A percentile compares a stretch with the other conserved stretches of the same genome.
Evolutionary conservation across 2,797 vertebrate genomes (phyloP).

Genomic region (Molossus molossus): DNA sequence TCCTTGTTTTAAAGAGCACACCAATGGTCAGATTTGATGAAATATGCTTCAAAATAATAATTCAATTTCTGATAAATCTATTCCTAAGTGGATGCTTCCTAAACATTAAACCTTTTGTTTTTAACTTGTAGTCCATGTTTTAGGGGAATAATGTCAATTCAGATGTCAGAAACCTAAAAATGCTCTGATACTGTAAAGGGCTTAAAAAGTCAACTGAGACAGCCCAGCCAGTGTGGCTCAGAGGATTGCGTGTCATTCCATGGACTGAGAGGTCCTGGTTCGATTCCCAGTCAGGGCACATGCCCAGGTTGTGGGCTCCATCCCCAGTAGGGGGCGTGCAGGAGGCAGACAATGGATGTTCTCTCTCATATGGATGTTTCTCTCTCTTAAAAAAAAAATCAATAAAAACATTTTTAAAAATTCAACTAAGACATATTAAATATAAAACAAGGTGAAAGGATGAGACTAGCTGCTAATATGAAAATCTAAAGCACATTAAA

Average conservation of each 20-base stretch:
- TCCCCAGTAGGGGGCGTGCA: no score
- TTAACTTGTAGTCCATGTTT: slow-evolving; percentile 13
- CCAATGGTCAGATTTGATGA: slow-evolving; percentile 33
- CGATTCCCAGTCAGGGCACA: no score
- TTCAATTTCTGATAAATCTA: slow-evolving; percentile 40
- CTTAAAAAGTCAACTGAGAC: slow-evolving; percentile 36
- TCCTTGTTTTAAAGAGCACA: neutral
- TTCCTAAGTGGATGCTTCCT: neutral
- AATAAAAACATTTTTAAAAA: slow-evolving; percentile 18
- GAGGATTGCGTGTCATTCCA: no score
- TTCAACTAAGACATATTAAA: neutral
- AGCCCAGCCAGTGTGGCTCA: neutral
- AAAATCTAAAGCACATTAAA: slow-evolving; percentile 43
- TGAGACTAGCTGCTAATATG: neutral
- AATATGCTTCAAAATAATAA: slow-evolving; percentile 55
- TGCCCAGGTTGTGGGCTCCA: no score
- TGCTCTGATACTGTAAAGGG: neutral
- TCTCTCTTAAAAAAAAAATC: no score
- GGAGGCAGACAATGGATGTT: no score
- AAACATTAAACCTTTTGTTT: slow-evolving; percentile 58
- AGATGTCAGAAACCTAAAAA: slow-evolving; percentile 64
- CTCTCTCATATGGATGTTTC: no score
- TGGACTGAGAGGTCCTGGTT: no score
- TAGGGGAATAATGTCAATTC: neutral
- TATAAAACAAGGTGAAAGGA: slow-evolving; percentile 9